Percentiles rank a stretch among this genome's conserved stretches.
phyloP scores from a whole-genome alignment of 1,140 invertebrate species.

The Drosophila auraria region DNA sequence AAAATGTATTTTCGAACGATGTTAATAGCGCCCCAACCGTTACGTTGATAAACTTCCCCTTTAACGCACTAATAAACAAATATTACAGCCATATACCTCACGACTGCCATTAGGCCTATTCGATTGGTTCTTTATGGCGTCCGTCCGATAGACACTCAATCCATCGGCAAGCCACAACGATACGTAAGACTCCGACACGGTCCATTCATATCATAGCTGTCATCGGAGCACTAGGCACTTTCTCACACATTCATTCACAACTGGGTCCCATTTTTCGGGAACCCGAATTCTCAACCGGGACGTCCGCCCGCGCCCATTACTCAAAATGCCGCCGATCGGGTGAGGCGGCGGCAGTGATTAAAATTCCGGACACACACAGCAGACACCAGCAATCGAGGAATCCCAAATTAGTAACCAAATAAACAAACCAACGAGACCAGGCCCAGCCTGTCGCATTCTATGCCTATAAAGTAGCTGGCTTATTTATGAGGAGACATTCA shows the following conservation, averaged over 20 bases:
- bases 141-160: constrained; percentile 12
- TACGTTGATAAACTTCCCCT: constrained; percentile 69
- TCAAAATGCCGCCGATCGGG: constrained; percentile 69
- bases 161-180: constrained; percentile 26
- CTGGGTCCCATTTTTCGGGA: constrained; percentile 28
- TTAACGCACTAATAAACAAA: constrained; percentile 67
- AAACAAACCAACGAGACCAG: constrained; percentile 72
- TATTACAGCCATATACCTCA: constrained; percentile 55
- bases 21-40: constrained; percentile 46
- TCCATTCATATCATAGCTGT: constrained; percentile 65
- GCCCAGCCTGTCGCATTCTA: constrained; percentile 49
- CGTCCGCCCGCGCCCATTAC: constrained; percentile 67
- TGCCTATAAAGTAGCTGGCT: constrained; percentile 72
- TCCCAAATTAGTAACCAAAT: constrained; percentile 83
- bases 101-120: constrained; percentile 47
- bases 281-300: constrained; percentile 64
- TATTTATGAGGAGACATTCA: constrained; percentile 76
- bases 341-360: constrained; percentile 62
- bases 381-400: constrained; percentile 62
- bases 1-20: constrained; percentile 61
- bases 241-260: constrained; percentile 81
- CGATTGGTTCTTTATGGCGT: constrained; percentile 54
- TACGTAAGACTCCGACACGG: constrained; percentile 12
- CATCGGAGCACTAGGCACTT: constrained; percentile 53
- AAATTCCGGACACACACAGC: constrained; percentile 68